A percentile compares a stretch with the other conserved stretches of the same genome.
Evolutionary conservation across 2,888 invertebrate genomes (phyloP).

Genomic region (Junonia oenone): DNA sequence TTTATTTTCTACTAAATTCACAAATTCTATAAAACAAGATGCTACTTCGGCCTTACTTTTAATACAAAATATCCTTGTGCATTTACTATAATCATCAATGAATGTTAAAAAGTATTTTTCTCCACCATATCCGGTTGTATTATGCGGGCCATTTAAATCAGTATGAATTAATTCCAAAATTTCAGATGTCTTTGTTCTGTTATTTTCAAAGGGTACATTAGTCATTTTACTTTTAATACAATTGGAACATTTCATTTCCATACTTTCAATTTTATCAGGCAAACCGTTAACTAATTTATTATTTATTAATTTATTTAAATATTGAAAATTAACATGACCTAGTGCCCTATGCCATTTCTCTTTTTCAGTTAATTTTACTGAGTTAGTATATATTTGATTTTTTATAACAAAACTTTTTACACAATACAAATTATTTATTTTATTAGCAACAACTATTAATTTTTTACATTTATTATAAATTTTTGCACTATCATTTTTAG

Average conservation of each 20-base stretch:
- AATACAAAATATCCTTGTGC: conserved; percentile 27
- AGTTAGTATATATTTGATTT: conserved; percentile 18
- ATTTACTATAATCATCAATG: conserved; percentile 20
- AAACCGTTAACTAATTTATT: conserved; percentile 16
- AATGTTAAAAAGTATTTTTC: conserved; percentile 23
- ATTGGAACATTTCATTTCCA: conserved; percentile 21
- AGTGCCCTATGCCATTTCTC: conserved; percentile 25
- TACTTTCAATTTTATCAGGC: conserved; percentile 1
- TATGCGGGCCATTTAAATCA: conserved; percentile 27
- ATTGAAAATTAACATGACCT: conserved; percentile 27
- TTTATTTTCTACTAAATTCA: conserved; percentile 28
- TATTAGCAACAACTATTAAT: conserved; percentile 6
- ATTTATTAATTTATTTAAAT: conserved; percentile 20
- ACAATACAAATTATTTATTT: background rate
- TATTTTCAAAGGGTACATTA: conserved; percentile 29
- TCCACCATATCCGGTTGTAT: conserved; percentile 14
- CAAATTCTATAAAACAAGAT: conserved; percentile 26
- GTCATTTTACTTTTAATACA: conserved; percentile 30
- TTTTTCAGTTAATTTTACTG: conserved; percentile 15
- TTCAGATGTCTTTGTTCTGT: conserved; percentile 18
- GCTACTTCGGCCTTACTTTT: conserved; percentile 23
- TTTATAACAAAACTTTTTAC: conserved; percentile 6
- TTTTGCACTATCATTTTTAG: conserved; percentile 11
- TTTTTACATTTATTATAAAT: conserved; percentile 21
- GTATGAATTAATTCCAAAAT: conserved; percentile 28